These are phyloP conservation scores for Pollenia angustigena DNA, from an alignment of 2,888 invertebrate genomes.

Conservation along the genomic window DNA sequence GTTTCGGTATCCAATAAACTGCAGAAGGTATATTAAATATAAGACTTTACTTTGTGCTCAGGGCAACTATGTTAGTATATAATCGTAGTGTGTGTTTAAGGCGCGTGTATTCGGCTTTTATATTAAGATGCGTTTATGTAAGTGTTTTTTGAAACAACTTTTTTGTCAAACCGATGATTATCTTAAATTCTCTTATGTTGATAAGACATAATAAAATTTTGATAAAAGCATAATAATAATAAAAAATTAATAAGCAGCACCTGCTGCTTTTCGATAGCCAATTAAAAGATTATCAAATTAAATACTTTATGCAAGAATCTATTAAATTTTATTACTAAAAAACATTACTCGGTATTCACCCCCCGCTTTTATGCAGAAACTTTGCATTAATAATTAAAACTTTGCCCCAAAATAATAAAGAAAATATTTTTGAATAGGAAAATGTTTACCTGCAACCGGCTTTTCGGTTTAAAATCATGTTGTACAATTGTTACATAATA, in stretches of 20 bases:
- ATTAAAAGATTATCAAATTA: constrained; percentile 5
- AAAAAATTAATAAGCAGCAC: neutral
- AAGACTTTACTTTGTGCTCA: no score
- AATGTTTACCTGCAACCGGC: constrained; percentile 38
- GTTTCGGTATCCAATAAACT: no score
- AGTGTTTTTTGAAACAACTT: no score
- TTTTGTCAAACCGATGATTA: no score
- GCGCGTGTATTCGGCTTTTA: no score
- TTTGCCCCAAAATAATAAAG: constrained; percentile 32
- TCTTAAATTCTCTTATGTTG: no score
- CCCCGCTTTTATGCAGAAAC: neutral
- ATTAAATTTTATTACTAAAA: constrained; percentile 1
- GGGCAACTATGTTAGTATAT: no score
- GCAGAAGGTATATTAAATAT: no score
- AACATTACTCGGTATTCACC: neutral
- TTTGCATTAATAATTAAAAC: constrained; percentile 1
- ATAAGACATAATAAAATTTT: no score
- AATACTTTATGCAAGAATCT: constrained; percentile 12
- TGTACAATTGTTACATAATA: constrained; percentile 60
- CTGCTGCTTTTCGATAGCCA: neutral
- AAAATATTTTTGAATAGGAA: neutral
- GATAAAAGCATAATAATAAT: no score
- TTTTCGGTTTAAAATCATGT: constrained; percentile 43
- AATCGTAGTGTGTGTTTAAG: no score
- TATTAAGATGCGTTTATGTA: no score